Conservation (phyloP, 2,888 invertebrate genomes). For the Strigamia transsilvanica region DNA sequence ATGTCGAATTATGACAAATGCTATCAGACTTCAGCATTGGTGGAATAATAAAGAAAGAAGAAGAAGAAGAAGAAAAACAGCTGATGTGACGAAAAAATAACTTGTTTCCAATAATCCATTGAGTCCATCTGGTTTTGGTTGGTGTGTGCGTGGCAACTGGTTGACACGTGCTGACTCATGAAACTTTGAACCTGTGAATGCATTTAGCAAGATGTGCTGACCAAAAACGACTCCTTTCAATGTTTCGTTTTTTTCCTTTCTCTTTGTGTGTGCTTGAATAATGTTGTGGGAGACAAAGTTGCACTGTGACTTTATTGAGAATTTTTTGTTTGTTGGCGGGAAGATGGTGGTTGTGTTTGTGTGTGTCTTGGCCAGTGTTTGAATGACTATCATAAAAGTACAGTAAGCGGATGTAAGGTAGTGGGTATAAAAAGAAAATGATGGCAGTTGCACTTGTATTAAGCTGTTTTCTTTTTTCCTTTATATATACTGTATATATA, state of each 20-base stretch:
- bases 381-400: constrained; percentile 32
- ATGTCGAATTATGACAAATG: constrained; percentile 29
- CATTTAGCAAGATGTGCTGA: constrained; percentile 38
- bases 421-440: constrained; percentile 38
- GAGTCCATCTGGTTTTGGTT: constrained; percentile 21
- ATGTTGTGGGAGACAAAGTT: constrained; percentile 24
- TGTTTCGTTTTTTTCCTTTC: background rate
- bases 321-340: background rate
- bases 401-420: constrained; percentile 38
- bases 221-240: constrained; percentile 24
- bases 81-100: constrained; percentile 34
- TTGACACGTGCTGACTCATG: constrained; percentile 38
- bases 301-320: constrained; percentile 30
- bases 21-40: background rate
- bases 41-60: background rate
- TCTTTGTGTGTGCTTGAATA: background rate
- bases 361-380: constrained; percentile 32
- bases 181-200: constrained; percentile 26
- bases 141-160: constrained; percentile 28
- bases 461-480: background rate
- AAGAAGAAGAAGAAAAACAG: constrained; percentile 9
- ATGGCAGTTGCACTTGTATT: constrained; percentile 19
- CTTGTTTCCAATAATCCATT: constrained; percentile 38
- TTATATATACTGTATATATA: no score
- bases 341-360: background rate